These are phyloP conservation scores for Chamaea fasciata DNA, from an alignment of 2,113 vertebrate genomes.

Conservation along the genomic window DNA sequence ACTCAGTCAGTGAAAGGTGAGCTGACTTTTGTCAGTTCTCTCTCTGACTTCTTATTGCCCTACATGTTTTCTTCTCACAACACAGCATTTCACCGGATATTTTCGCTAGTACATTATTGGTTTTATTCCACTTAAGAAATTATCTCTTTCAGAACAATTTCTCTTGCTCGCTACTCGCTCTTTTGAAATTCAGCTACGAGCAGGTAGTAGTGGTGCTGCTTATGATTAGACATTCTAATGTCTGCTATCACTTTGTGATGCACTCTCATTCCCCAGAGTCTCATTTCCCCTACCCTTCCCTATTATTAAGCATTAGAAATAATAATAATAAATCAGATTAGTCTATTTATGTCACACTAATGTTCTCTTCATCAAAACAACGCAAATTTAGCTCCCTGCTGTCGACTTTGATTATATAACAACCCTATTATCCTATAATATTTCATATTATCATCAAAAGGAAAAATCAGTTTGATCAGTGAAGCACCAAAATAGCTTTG, in stretches of 20 bases:
- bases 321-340: constrained; percentile 68
- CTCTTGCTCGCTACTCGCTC: fast-evolving
- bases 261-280: constrained; percentile 31
- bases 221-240: neutral
- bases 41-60: neutral
- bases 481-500: constrained; percentile 58
- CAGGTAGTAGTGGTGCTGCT: neutral
- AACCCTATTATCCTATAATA: constrained; percentile 51
- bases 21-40: neutral
- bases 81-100: neutral
- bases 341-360: constrained; percentile 63
- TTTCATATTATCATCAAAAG: constrained; percentile 59
- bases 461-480: constrained; percentile 59
- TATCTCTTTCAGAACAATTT: neutral
- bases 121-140: neutral
- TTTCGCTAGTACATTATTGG: neutral
- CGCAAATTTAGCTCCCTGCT: constrained; percentile 63
- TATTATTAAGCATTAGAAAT: constrained; percentile 64
- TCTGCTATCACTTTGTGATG: constrained; percentile 28
- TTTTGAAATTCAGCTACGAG: neutral
- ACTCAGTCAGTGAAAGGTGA: neutral
- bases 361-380: constrained; percentile 62
- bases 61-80: neutral
- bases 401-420: constrained; percentile 61
- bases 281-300: constrained; percentile 35